A percentile compares a stretch with the other conserved stretches of the same genome.
Conservation (phyloP, 2,797 vertebrate species). For the Coluber constrictor region DNA sequence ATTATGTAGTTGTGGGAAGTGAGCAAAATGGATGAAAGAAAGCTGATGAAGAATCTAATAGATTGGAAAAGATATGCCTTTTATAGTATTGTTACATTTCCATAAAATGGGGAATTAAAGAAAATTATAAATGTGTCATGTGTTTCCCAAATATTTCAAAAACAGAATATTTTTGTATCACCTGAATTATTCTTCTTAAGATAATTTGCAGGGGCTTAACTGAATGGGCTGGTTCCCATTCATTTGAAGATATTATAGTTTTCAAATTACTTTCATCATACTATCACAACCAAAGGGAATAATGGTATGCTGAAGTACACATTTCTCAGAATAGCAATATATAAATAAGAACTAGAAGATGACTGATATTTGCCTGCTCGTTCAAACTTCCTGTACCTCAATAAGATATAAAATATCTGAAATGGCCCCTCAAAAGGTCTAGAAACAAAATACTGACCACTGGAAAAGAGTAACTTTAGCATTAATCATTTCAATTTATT, state of each 20-base stretch:
- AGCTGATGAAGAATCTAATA: background rate
- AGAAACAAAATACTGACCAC: background rate
- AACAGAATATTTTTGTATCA: background rate
- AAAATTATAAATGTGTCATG: background rate
- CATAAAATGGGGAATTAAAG: background rate
- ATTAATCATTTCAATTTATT: background rate
- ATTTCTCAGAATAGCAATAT: background rate
- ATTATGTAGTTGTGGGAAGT: background rate
- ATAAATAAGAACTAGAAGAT: background rate
- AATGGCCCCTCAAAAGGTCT: background rate
- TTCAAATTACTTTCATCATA: conserved; percentile 4
- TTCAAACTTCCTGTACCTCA: background rate
- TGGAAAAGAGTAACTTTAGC: background rate
- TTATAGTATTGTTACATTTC: background rate
- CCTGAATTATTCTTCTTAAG: background rate
- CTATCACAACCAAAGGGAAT: background rate
- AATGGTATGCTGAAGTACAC: background rate
- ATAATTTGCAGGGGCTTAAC: background rate
- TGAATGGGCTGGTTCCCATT: background rate
- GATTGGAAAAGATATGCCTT: background rate
- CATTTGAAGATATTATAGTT: background rate
- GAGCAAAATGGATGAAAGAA: background rate
- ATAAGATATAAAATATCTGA: background rate
- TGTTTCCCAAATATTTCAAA: background rate
- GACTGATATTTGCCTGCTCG: background rate